Base-by-base conservation (phyloP, 1,140 invertebrate species). In the roundworm (Caenorhabditis elegans) region DNA sequence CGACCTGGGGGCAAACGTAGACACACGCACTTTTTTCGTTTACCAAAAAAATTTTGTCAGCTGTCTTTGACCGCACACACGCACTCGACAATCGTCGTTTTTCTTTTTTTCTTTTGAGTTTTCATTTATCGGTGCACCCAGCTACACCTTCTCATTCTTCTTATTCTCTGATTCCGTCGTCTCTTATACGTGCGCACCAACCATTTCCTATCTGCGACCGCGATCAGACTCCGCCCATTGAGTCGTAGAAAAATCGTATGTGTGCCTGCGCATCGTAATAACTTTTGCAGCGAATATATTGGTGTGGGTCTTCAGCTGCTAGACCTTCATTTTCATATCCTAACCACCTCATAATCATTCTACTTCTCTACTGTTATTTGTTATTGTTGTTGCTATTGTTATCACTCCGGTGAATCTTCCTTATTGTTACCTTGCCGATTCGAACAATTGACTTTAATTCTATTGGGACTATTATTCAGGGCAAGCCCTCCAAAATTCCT, bases 281-380 rank as follows among this genome's bases (percentile, higher is more conserved):
- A 70, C 6, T 65, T 34, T 36, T 65, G 28, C 28, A 2, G 31
- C 10, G 31, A 70, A 70, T 13, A 15, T 36, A 70, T 8, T 15
- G 60, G 60, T 36, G 51, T 19, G 19, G 51, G 24, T 26, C 13
- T 34, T 8, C 51, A 26, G 8, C 39, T 43, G 39, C 15, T 5
- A 8, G 15, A 15, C 15, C 39, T 13, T 70, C 60, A 70, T 43
- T 39, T 31, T 70, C 26, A 70, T 55, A 55, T 19, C 22, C 51
- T 70, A 70, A 39, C 22, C 60, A 70, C 60, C n/a, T 70, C 60
- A 70, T 70, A 70, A 36, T 31, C n/a, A 60, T 15, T n/a, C 26
- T 8, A 10, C 17, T 5, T 28, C 19, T 70, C 3, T 70, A 22
- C 28, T n/a, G 5, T 60, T 34, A 13, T 31, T 60, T 53, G 10